Evolutionary conservation across 1,140 invertebrate species (phyloP).

Genomic region (Platorchestia sp.): DNA sequence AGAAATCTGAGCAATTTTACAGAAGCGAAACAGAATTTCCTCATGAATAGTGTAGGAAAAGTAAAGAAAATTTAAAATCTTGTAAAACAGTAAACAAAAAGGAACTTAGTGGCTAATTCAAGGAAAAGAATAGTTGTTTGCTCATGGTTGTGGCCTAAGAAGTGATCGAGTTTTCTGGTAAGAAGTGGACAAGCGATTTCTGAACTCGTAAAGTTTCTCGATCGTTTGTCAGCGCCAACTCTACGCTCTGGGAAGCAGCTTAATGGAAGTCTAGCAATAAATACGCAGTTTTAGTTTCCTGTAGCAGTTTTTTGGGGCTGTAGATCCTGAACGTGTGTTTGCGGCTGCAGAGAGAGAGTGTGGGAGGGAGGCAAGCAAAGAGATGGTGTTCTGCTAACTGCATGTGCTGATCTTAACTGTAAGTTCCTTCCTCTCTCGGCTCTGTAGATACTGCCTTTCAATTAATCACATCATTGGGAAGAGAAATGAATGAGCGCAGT

Average conservation of each 20-base stretch:
- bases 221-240: conserved; percentile 55
- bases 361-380: conserved; percentile 25
- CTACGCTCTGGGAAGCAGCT: conserved; percentile 55
- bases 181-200: conserved; percentile 55
- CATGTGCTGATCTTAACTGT: conserved; percentile 47
- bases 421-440: not conserved
- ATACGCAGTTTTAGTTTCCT: conserved; percentile 55
- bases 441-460: not conserved
- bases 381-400: conserved; percentile 53
- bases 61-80: not conserved
- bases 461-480: not conserved
- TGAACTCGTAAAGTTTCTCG: conserved; percentile 45
- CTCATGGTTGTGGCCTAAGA: conserved; percentile 22
- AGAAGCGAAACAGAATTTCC: not conserved
- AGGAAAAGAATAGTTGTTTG: not conserved
- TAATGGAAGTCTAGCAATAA: conserved; percentile 53
- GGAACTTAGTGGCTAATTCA: not conserved
- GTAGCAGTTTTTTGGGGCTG: conserved; percentile 52
- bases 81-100: not conserved
- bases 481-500: not conserved
- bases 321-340: conserved; percentile 54
- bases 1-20: not conserved
- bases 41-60: not conserved
- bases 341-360: conserved; percentile 12
- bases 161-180: conserved; percentile 53